Evolutionary conservation across 64 coral and sea anemone species (phyloP).

Genomic region (Montipora efflorescens): DNA sequence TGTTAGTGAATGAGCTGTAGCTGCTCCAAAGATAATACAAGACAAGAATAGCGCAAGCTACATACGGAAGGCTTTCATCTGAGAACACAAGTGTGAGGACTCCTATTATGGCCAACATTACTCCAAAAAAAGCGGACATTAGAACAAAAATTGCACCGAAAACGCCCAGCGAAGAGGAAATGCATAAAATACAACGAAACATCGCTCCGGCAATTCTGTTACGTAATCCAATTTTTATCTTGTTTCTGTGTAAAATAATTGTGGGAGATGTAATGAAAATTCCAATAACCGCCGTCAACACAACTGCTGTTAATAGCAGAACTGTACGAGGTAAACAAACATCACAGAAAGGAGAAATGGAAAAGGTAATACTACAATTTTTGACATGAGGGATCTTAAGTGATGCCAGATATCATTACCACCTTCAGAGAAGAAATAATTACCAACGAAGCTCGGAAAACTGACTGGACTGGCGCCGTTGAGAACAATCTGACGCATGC

Average conservation of each 20-base stretch:
- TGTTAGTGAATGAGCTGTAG: conserved; percentile 23
- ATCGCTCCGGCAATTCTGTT: too few relatives aligned
- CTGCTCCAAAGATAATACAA: conserved; percentile 5
- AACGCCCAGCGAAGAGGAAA: neutral
- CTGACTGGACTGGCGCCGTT: neutral
- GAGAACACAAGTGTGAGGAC: neutral
- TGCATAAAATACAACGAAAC: too few relatives aligned
- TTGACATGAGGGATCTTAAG: neutral
- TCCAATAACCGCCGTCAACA: neutral
- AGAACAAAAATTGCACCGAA: neutral
- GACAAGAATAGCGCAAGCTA: neutral
- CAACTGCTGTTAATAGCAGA: neutral
- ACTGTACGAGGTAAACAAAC: neutral
- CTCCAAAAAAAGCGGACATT: neutral
- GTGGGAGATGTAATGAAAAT: neutral
- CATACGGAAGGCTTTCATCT: neutral
- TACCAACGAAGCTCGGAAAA: neutral
- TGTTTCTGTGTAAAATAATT: neutral
- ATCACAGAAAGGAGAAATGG: neutral
- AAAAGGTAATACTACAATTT: neutral
- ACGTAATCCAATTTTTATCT: too few relatives aligned
- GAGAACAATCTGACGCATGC: neutral
- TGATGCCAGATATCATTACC: neutral
- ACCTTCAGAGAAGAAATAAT: neutral
- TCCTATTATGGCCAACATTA: neutral